phyloP scores from a whole-genome alignment of 1,140 invertebrate species.

The Bombus consobrinus region DNA sequence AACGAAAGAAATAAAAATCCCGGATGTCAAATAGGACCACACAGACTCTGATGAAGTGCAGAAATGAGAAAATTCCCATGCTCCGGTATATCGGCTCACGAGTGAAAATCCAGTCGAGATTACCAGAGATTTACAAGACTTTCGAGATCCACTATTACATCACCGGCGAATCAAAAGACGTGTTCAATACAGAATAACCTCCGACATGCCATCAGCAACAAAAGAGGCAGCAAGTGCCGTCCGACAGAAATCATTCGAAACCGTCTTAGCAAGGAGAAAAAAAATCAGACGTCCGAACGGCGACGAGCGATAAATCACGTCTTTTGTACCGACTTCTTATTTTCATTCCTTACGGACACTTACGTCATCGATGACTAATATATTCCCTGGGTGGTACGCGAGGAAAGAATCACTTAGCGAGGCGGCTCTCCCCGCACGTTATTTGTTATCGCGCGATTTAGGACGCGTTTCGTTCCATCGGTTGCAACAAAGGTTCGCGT shows the following conservation, averaged over 20 bases:
- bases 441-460: slow-evolving; percentile 35
- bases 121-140: no score
- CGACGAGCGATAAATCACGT: slow-evolving; percentile 27
- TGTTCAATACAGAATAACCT: neutral
- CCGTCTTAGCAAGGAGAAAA: no score
- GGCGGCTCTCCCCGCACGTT: neutral
- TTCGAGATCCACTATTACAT: neutral
- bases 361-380: slow-evolving; percentile 39
- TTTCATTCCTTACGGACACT: slow-evolving; percentile 17
- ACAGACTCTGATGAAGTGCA: no score
- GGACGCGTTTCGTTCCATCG: slow-evolving; percentile 1
- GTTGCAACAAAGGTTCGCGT: slow-evolving; percentile 10
- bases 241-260: slow-evolving; percentile 9
- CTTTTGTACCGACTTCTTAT: slow-evolving; percentile 20
- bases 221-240: neutral
- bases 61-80: neutral
- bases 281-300: neutral
- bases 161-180: slow-evolving; percentile 6
- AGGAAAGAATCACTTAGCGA: slow-evolving; percentile 7
- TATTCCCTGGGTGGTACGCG: slow-evolving; percentile 8
- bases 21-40: no score
- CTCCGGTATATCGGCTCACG: neutral
- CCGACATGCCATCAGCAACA: neutral
- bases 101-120: neutral
- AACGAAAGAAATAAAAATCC: neutral